Evolutionary conservation across 2,797 vertebrate species (phyloP).

Genomic region (Cryptoblepharus egeriae): DNA sequence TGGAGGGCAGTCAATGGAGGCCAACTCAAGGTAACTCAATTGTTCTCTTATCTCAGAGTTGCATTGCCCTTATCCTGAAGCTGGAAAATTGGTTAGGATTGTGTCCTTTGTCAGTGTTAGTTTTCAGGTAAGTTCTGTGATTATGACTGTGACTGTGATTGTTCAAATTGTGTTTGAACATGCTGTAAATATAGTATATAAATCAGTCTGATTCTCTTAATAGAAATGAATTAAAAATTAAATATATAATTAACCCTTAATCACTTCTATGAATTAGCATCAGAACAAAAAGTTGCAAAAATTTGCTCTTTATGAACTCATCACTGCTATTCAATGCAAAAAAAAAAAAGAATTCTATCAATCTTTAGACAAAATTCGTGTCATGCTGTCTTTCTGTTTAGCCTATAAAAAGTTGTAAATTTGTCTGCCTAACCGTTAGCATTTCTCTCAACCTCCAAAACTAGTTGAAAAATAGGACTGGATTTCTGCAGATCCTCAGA

Average conservation of each 20-base stretch:
- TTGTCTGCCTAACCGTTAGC: background rate
- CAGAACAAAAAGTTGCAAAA: constrained; percentile 33
- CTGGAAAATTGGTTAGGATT: no score
- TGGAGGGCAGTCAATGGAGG: no score
- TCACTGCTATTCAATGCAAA: constrained; percentile 15
- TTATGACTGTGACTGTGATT: no score
- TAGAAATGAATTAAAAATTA: constrained; percentile 68
- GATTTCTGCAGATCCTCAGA: background rate
- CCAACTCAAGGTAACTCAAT: no score
- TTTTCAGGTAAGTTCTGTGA: constrained; percentile 24
- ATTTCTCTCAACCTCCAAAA: constrained; percentile 4
- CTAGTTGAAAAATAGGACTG: background rate
- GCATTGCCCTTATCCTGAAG: no score
- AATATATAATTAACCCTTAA: constrained; percentile 54
- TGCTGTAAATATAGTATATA: constrained; percentile 61
- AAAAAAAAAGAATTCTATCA: constrained; percentile 10
- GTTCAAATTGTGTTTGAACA: constrained; percentile 68
- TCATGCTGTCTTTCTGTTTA: background rate
- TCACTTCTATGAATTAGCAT: constrained; percentile 32
- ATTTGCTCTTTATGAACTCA: constrained; percentile 56
- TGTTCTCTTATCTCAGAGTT: no score
- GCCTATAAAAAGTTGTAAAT: background rate
- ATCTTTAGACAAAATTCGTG: constrained; percentile 13
- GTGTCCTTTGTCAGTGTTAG: background rate
- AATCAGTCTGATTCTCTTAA: constrained; percentile 66